Evolutionary conservation across 30 jellyfish, hydroid and myxozoan genomes (phyloP).

Genomic region (Catostylus mosaicus): DNA sequence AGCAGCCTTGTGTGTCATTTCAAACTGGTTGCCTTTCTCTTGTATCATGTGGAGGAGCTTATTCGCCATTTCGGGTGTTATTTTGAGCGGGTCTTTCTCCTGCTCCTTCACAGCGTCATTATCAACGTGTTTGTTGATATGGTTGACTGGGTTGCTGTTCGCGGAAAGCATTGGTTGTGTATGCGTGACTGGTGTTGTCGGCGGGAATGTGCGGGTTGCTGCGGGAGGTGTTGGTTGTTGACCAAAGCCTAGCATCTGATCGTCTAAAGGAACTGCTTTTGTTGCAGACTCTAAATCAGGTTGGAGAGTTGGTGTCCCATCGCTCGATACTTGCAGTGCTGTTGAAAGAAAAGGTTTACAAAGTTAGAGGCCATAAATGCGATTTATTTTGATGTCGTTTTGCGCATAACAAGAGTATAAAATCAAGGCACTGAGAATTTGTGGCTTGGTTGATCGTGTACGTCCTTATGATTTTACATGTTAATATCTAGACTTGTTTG

Average conservation of each 20-base stretch:
- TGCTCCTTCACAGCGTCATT: background rate
- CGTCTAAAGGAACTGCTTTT: slow-evolving; percentile 60
- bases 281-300: slow-evolving; percentile 41
- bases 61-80: slow-evolving; percentile 89
- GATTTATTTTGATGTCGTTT: too few relatives aligned
- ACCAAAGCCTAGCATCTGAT: slow-evolving; percentile 50
- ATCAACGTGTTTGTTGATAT: slow-evolving; percentile 6
- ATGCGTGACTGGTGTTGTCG: slow-evolving; percentile 31
- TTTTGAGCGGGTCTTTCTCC: slow-evolving; percentile 67
- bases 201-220: slow-evolving; percentile 27
- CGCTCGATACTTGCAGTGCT: background rate
- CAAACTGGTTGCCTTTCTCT: slow-evolving; percentile 80
- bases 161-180: slow-evolving; percentile 35
- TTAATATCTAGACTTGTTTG: too few relatives aligned
- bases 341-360: background rate
- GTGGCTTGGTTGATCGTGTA: too few relatives aligned
- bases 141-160: background rate
- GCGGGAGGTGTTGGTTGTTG: slow-evolving; percentile 55
- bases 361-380: too few relatives aligned
- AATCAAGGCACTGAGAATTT: too few relatives aligned
- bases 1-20: slow-evolving; percentile 80
- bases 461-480: too few relatives aligned
- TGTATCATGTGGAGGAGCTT: slow-evolving; percentile 79
- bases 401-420: too few relatives aligned
- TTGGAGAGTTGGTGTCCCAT: slow-evolving; percentile 9